phyloP scores from a whole-genome alignment of 2,888 invertebrate species.

The Sinodicranocentrus sp. region DNA sequence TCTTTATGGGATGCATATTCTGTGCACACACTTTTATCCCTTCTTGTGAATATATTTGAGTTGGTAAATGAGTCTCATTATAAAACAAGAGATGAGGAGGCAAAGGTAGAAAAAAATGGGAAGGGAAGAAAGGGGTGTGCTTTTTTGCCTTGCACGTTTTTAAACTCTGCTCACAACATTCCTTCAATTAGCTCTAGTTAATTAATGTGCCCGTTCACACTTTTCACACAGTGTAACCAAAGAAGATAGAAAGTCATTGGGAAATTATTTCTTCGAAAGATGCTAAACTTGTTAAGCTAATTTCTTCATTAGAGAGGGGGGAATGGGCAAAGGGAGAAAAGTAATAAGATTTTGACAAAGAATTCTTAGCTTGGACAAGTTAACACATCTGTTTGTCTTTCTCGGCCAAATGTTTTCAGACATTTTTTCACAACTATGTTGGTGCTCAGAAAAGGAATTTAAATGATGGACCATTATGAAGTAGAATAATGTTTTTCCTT shows the following conservation, averaged over 20 bases:
- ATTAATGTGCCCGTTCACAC: conserved; percentile 41
- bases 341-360: not conserved
- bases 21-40: too few species aligned
- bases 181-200: conserved; percentile 27
- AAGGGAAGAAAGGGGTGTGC: too few species aligned
- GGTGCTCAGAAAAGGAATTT: too few species aligned
- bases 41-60: conserved; percentile 2
- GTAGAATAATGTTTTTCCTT: too few species aligned
- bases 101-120: not conserved
- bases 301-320: conserved; percentile 26
- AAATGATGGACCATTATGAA: too few species aligned
- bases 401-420: conserved; percentile 66
- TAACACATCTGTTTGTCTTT: conserved; percentile 69
- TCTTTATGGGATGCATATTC: not conserved
- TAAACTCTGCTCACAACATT: not conserved
- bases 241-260: too few species aligned
- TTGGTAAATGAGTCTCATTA: not conserved
- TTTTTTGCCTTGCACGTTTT: not conserved
- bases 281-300: conserved; percentile 6
- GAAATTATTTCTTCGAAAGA: not conserved
- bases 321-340: not conserved
- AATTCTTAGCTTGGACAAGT: not conserved
- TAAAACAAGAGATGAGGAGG: not conserved
- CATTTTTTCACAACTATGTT: not conserved
- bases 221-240: not conserved